Conservation (phyloP, 2,888 invertebrate genomes). For the Chirona hameri region DNA sequence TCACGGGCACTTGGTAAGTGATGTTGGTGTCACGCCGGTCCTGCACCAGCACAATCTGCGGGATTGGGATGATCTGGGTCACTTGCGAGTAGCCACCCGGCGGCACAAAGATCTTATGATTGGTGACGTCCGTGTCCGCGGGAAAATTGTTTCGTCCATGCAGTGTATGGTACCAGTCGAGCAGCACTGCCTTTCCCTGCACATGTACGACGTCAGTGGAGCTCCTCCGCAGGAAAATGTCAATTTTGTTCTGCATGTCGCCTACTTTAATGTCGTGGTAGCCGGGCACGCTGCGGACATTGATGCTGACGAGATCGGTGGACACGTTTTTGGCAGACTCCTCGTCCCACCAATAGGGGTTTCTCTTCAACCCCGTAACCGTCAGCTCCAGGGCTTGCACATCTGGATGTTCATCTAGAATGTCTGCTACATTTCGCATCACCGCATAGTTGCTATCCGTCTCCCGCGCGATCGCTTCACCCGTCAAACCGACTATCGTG, state of each 20-base stretch:
- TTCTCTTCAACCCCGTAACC: not conserved
- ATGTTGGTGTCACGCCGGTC: slow-evolving; percentile 4
- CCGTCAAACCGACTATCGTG: not conserved
- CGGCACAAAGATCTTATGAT: not conserved
- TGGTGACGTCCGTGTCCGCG: not conserved
- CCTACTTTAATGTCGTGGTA: not conserved
- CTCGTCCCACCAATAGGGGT: slow-evolving; percentile 25
- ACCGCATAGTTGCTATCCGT: slow-evolving; percentile 13
- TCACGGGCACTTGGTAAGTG: not conserved
- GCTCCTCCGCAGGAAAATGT: not conserved
- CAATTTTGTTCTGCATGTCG: not conserved
- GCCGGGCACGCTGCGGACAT: not conserved
- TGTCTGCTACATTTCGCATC: not conserved
- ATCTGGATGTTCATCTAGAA: not conserved
- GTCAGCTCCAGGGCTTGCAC: not conserved
- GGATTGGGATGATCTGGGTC: not conserved
- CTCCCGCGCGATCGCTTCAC: too few relatives aligned
- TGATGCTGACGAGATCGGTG: slow-evolving; percentile 10
- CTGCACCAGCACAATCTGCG: not conserved
- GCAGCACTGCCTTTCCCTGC: not conserved
- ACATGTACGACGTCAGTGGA: not conserved
- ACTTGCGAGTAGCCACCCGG: slow-evolving; percentile 12
- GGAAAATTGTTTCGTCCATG: not conserved
- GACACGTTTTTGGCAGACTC: slow-evolving; percentile 12
- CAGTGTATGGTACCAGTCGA: slow-evolving; percentile 24